phyloP scores from a whole-genome alignment of 2,888 invertebrate species.

The Limnephilus marmoratus region DNA sequence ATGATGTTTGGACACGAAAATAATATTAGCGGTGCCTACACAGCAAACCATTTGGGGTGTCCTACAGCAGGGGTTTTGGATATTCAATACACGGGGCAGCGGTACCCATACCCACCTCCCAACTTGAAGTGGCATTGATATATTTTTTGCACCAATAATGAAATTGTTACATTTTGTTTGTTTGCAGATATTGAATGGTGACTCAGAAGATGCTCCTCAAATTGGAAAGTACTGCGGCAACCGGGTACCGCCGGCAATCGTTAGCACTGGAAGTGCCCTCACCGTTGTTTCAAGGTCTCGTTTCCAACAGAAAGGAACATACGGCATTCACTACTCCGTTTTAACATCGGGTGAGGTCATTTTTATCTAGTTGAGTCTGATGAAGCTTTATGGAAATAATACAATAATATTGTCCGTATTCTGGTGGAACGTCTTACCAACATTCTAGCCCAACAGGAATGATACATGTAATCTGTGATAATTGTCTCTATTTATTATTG shows the following conservation, averaged over 20 bases:
- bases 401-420: neutral
- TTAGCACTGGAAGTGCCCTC: constrained; percentile 82
- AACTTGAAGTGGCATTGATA: neutral
- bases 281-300: constrained; percentile 68
- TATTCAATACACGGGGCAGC: no score
- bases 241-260: constrained; percentile 81
- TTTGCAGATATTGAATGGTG: constrained; percentile 83
- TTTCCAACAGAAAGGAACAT: constrained; percentile 69
- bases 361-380: neutral
- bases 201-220: constrained; percentile 79
- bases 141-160: neutral
- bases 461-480: neutral
- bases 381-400: neutral
- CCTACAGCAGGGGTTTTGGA: no score
- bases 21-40: no score
- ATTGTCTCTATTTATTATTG: neutral
- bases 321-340: constrained; percentile 74
- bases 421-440: neutral
- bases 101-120: no score
- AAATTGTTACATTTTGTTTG: constrained; percentile 63
- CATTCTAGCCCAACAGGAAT: neutral
- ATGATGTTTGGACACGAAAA: no score
- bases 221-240: constrained; percentile 82
- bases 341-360: constrained; percentile 68
- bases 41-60: no score